These are phyloP conservation scores for Lutjanus campechanus DNA, from an alignment of 2,797 vertebrate genomes.

Conservation along the genomic window DNA sequence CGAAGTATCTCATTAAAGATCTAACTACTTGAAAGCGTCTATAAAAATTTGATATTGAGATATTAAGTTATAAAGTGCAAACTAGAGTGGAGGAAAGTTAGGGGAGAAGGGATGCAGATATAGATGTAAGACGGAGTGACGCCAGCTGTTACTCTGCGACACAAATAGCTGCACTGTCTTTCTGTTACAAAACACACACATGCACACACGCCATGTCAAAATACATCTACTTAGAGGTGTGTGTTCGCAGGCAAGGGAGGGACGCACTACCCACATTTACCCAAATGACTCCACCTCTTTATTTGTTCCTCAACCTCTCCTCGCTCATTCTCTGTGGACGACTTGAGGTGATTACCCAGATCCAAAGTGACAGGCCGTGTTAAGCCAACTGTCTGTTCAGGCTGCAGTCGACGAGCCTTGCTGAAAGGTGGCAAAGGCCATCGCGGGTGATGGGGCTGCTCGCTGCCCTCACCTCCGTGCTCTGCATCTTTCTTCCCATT, in stretches of 20 bases:
- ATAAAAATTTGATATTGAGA: conserved; percentile 10
- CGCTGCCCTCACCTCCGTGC: conserved; percentile 31
- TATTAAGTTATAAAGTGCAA: conserved; percentile 19
- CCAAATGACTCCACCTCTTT: conserved; percentile 27
- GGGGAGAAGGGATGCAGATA: conserved; percentile 26
- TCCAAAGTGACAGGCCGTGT: conserved; percentile 62
- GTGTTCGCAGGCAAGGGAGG: conserved; percentile 27
- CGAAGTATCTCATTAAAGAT: conserved; percentile 16
- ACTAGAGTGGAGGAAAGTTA: conserved; percentile 15
- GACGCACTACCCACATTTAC: conserved; percentile 17
- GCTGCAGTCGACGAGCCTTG: conserved; percentile 45
- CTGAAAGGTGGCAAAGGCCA: conserved; percentile 66
- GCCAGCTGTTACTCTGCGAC: conserved; percentile 68
- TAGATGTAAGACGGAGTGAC: conserved; percentile 40
- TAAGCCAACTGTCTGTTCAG: conserved; percentile 58
- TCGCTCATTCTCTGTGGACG: conserved; percentile 17
- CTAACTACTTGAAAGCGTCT: background rate
- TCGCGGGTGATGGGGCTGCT: conserved; percentile 44
- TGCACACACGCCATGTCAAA: conserved; percentile 25
- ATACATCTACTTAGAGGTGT: conserved; percentile 40
- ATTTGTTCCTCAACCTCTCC: conserved; percentile 25
- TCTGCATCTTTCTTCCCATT: conserved; percentile 16
- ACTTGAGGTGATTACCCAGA: conserved; percentile 60
- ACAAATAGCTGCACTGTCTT: conserved; percentile 68
- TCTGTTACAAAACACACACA: conserved; percentile 41